phyloP scores from a whole-genome alignment of 2,113 vertebrate species.

The Sinocyclocheilus grahami region DNA sequence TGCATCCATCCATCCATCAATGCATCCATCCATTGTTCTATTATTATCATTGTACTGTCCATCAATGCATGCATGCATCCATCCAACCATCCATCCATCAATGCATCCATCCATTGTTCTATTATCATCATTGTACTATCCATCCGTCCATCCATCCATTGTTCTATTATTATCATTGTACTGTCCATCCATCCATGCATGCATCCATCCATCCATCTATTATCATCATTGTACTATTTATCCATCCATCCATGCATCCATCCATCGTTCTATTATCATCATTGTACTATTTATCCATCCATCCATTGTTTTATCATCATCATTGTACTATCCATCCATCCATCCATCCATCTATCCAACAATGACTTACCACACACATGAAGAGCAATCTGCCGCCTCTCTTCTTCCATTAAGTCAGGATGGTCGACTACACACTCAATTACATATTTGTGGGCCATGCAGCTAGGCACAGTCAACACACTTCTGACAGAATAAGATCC shows the following conservation, averaged over 20 bases:
- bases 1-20: background rate
- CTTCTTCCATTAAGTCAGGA: slow-evolving; percentile 58
- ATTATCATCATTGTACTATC: too few relatives aligned
- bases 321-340: background rate
- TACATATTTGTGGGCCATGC: slow-evolving; percentile 61
- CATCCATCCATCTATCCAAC: background rate
- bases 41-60: background rate
- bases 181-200: too few relatives aligned
- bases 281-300: background rate
- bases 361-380: slow-evolving; percentile 66
- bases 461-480: slow-evolving; percentile 67
- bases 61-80: background rate
- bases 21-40: background rate
- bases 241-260: too few relatives aligned
- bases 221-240: too few relatives aligned
- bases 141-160: too few relatives aligned
- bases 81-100: too few relatives aligned
- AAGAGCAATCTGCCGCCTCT: slow-evolving; percentile 64
- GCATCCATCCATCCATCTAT: too few relatives aligned
- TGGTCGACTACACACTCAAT: slow-evolving; percentile 71
- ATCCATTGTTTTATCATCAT: background rate
- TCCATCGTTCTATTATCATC: too few relatives aligned
- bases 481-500: slow-evolving; percentile 67
- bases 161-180: too few relatives aligned
- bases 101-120: too few relatives aligned